These are phyloP conservation scores for Drosophila robusta DNA, from an alignment of 2,888 invertebrate species.

Conservation along the genomic window DNA sequence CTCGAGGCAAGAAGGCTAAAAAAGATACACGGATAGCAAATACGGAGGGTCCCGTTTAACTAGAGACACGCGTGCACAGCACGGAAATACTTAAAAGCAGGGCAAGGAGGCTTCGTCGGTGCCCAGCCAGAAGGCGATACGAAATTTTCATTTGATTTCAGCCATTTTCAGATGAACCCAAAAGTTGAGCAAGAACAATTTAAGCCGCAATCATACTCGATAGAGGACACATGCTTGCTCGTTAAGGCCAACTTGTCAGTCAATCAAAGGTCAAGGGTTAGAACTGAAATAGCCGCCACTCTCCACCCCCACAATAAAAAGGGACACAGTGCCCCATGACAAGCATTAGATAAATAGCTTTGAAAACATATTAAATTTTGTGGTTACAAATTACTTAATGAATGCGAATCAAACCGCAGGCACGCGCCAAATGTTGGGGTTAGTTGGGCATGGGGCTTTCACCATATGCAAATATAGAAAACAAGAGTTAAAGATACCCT, in stretches of 20 bases:
- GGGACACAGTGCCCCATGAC: conserved; percentile 53
- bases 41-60: conserved; percentile 28
- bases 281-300: not conserved
- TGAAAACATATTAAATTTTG: conserved; percentile 74
- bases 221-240: conserved; percentile 40
- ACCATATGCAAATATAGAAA: conserved; percentile 53
- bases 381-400: conserved; percentile 76
- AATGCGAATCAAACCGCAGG: conserved; percentile 55
- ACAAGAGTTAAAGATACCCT: not conserved
- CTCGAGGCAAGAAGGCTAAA: conserved; percentile 49
- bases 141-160: conserved; percentile 52
- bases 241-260: conserved; percentile 76
- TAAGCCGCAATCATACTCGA: conserved; percentile 65
- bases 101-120: conserved; percentile 4
- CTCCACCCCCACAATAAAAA: conserved; percentile 15
- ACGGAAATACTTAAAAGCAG: conserved; percentile 65
- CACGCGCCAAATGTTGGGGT: conserved; percentile 24
- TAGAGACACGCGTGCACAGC: conserved; percentile 47
- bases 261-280: conserved; percentile 77
- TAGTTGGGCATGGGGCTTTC: conserved; percentile 2
- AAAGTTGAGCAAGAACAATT: conserved; percentile 63
- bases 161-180: conserved; percentile 13
- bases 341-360: conserved; percentile 70
- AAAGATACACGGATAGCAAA: conserved; percentile 18
- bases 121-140: conserved; percentile 5